These are phyloP conservation scores for Phymastichus coffea DNA, from an alignment of 1,140 invertebrate genomes.

Conservation along the genomic window DNA sequence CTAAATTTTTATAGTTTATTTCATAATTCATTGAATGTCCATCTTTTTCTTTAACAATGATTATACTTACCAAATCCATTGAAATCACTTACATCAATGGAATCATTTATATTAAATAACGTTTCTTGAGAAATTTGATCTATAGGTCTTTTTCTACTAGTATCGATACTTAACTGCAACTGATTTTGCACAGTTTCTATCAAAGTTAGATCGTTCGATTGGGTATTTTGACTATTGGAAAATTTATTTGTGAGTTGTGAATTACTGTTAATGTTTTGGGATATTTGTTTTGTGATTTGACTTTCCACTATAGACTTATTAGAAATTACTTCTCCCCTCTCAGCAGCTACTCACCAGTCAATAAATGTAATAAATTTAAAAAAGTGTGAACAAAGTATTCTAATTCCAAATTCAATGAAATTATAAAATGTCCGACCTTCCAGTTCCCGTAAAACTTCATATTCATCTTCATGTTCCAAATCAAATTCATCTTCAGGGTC, in stretches of 20 bases:
- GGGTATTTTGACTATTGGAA: neutral
- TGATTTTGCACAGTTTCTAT: neutral
- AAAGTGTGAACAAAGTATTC: conserved; percentile 6
- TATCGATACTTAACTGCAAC: neutral
- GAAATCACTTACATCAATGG: conserved; percentile 1
- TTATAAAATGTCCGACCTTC: conserved; percentile 50
- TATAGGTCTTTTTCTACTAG: conserved; percentile 13
- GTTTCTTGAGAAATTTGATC: conserved; percentile 7
- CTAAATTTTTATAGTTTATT: conserved; percentile 5
- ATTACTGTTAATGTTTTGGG: neutral
- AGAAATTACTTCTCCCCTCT: neutral
- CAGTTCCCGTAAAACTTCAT: conserved; percentile 66
- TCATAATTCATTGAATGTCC: neutral
- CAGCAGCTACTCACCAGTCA: conserved; percentile 8
- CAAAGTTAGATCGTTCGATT: neutral
- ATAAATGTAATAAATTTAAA: conserved; percentile 14
- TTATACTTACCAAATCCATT: neutral
- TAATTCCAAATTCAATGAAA: conserved; percentile 6
- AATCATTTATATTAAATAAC: neutral
- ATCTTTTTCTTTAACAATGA: neutral
- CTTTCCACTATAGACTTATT: neutral
- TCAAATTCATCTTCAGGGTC: conserved; percentile 78
- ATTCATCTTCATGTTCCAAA: conserved; percentile 69
- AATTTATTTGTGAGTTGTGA: neutral
- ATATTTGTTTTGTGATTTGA: neutral